A percentile compares a stretch with the other conserved stretches of the same genome.
These are phyloP conservation scores for Pyralis farinalis DNA, from an alignment of 2,888 invertebrate genomes.

Conservation along the genomic window DNA sequence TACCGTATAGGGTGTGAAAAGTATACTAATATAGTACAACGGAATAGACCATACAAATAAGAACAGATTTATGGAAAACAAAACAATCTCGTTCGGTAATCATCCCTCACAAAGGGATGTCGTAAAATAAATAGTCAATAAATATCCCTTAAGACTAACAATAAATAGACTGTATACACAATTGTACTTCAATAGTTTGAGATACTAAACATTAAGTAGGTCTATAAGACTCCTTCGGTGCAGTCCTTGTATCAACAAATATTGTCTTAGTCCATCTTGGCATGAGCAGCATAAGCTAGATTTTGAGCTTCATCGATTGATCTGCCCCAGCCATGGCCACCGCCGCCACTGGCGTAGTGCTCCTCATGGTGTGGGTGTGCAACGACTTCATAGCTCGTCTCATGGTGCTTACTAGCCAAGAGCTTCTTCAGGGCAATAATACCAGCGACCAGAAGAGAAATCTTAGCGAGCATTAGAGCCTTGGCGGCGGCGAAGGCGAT, in stretches of 20 bases:
- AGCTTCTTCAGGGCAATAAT: slow-evolving; percentile 87
- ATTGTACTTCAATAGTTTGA: not conserved
- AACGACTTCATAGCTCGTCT: slow-evolving; percentile 89
- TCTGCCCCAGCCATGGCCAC: slow-evolving; percentile 85
- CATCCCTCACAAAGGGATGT: slow-evolving; percentile 61
- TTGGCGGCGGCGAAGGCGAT: slow-evolving; percentile 92
- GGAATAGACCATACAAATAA: slow-evolving; percentile 65
- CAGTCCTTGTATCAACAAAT: no score
- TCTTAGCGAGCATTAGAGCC: slow-evolving; percentile 91
- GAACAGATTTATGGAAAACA: slow-evolving; percentile 67
- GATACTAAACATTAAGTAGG: not conserved
- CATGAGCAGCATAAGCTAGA: slow-evolving; percentile 81
- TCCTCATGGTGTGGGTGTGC: slow-evolving; percentile 84
- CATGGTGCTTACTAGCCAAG: slow-evolving; percentile 84
- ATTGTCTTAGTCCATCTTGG: slow-evolving; percentile 52
- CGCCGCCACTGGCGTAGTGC: slow-evolving; percentile 69
- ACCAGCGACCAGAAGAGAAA: slow-evolving; percentile 88
- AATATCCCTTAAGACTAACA: slow-evolving; percentile 57
- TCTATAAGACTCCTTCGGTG: not conserved
- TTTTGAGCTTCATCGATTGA: slow-evolving; percentile 76
- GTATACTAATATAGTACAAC: slow-evolving; percentile 72
- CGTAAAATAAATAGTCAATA: slow-evolving; percentile 60
- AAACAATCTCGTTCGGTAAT: slow-evolving; percentile 33
- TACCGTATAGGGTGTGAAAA: slow-evolving; percentile 66
- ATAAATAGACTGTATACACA: slow-evolving; percentile 57